Base-by-base conservation (phyloP, 2,113 vertebrate genomes). In the Gyps fulvus region DNA sequence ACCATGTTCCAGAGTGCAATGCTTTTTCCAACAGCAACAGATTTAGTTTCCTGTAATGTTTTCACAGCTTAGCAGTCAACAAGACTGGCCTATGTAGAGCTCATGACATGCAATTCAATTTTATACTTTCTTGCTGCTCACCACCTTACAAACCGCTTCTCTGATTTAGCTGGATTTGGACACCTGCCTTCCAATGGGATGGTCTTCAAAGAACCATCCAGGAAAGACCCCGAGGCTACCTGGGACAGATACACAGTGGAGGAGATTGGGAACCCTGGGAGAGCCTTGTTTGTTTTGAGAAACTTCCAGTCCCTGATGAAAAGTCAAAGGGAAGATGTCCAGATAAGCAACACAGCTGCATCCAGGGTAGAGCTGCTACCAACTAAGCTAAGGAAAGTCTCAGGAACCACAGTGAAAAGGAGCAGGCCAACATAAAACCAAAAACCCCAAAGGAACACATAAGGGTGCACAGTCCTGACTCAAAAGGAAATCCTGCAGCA, bases 51-150 rank as follows among this genome's bases (percentile, higher is more conserved):
- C 62, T 14, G 2, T 26, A 14, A 36, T 16, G 5, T 32, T 42
- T 26, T 47, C 83, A 47, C 57, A 70, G 50, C 16, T 32, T 14
- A 6, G 16, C 40, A 50, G 55, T 15, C 50, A n/a, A 15, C 25
- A 27, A 25, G 34, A 50, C 40, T 16, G 5, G 7, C 13, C 83
- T 22, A 3, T 0, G 16, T 4, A 57, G 55, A 82, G 40, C 79
- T 54, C 4, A 0, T 19, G 80, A 87, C 63, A 5, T 0, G 4
- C 38, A 31, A 43, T 25, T 66, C 38, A 8, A 26, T 62, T 78
- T 43, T 22, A 29, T 2, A 9, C 10, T 20, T n/a, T 7, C 13
- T 4, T 1, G 1, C 66, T 4, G 2, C 47, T 31, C 3, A 0
- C 8, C 52, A 42, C 72, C 85, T 92, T 10, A 32, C 38, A 55